phyloP scores from a whole-genome alignment of 2,888 invertebrate species.

The Nemurella pictetii region DNA sequence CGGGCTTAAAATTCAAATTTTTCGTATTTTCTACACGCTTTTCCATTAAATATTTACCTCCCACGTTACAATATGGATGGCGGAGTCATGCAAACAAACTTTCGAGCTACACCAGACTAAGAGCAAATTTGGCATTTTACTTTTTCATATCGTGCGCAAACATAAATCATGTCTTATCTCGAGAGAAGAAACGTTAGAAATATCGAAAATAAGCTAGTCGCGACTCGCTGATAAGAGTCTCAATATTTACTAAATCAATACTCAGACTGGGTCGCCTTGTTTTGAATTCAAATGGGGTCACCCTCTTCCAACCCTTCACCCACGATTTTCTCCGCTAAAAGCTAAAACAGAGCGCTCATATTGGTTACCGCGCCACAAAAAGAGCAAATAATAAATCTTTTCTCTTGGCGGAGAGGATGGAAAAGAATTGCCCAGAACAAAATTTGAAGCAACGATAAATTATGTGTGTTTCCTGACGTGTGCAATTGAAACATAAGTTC shows the following conservation, averaged over 20 bases:
- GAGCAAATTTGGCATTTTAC: background rate
- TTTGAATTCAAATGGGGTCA: constrained; percentile 13
- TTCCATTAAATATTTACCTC: background rate
- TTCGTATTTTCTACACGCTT: background rate
- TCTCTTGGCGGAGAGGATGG: background rate
- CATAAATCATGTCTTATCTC: background rate
- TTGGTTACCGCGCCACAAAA: background rate
- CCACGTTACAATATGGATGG: background rate
- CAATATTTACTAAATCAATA: constrained; percentile 16
- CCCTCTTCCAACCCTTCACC: constrained; percentile 5
- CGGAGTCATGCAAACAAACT: background rate
- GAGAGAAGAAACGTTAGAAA: background rate
- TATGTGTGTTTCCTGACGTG: background rate
- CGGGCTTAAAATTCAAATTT: background rate
- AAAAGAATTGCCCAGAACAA: background rate
- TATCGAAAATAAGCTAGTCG: background rate
- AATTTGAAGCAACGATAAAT: background rate
- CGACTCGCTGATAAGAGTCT: background rate
- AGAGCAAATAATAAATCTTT: constrained; percentile 15
- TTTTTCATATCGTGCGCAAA: background rate
- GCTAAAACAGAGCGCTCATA: background rate
- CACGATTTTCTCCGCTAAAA: background rate
- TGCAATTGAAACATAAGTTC: constrained; percentile 16
- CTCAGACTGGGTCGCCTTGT: constrained; percentile 7
- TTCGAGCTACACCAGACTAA: background rate